Conservation (phyloP, 2,797 vertebrate genomes). For the Chaunax sp. region DNA sequence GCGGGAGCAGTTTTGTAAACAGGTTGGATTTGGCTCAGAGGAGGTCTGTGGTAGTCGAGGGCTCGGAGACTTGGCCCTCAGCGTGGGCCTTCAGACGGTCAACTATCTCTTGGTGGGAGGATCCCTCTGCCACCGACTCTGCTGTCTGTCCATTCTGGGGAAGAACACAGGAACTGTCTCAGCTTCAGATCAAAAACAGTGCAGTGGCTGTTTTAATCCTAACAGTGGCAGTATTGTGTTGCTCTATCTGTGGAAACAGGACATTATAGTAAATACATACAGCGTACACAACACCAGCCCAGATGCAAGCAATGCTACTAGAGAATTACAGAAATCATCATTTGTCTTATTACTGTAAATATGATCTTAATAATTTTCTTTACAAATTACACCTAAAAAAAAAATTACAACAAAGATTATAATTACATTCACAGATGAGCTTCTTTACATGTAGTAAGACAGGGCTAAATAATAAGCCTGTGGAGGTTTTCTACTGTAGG, state of each 20-base stretch:
- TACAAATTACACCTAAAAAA: conserved; percentile 14
- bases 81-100: conserved; percentile 77
- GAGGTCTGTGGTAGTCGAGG: conserved; percentile 46
- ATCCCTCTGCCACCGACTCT: conserved; percentile 70
- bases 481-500: neutral
- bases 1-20: conserved; percentile 19
- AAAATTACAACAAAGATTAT: neutral
- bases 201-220: conserved; percentile 61
- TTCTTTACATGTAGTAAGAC: conserved; percentile 5
- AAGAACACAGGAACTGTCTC: conserved; percentile 12
- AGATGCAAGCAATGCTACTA: neutral
- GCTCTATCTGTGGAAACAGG: conserved; percentile 7
- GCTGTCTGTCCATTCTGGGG: conserved; percentile 81
- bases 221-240: conserved; percentile 68
- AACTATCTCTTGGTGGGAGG: conserved; percentile 79
- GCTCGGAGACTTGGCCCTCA: conserved; percentile 43
- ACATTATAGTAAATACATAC: neutral
- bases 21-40: conserved; percentile 61
- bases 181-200: neutral
- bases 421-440: conserved; percentile 5
- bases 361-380: neutral
- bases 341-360: neutral
- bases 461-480: neutral
- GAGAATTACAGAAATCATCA: neutral
- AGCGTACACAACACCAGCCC: neutral